Evolutionary conservation across 92 coral and sea anemone genomes (phyloP).

Genomic region (Chrysogorgia sp.): DNA sequence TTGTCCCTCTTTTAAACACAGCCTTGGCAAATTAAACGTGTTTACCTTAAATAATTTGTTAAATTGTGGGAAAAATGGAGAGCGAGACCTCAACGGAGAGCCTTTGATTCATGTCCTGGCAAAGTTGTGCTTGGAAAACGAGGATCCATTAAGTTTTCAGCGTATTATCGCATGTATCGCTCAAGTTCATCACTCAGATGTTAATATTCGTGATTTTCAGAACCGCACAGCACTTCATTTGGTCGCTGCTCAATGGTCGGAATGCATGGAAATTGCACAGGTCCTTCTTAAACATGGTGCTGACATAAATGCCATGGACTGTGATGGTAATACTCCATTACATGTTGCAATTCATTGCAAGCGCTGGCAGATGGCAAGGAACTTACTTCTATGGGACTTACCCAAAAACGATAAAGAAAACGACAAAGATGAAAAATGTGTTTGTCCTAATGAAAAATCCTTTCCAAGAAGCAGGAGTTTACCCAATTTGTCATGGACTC

Average conservation of each 20-base stretch:
- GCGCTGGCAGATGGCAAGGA: conserved; percentile 3
- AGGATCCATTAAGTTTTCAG: background rate
- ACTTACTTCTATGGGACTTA: too few species aligned
- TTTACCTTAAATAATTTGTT: background rate
- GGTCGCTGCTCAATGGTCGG: conserved; percentile 63
- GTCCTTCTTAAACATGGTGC: conserved; percentile 65
- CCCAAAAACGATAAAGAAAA: too few species aligned
- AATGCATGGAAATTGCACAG: conserved; percentile 52
- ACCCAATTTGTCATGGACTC: too few species aligned
- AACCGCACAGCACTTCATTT: conserved; percentile 72
- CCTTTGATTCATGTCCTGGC: conserved; percentile 28
- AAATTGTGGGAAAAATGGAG: background rate
- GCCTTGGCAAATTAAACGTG: background rate
- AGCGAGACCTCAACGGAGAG: conserved; percentile 18
- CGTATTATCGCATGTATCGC: background rate
- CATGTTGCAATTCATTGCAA: conserved; percentile 35
- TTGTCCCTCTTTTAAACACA: background rate
- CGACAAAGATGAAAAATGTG: too few species aligned
- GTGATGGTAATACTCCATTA: conserved; percentile 49
- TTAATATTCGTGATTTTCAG: conserved; percentile 61
- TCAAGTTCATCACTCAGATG: background rate
- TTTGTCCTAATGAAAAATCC: too few species aligned
- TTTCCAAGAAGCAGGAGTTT: too few species aligned
- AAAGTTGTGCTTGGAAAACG: background rate
- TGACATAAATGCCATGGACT: conserved; percentile 32